Conservation (phyloP, 1,140 invertebrate genomes). For the Ips nitidus region DNA sequence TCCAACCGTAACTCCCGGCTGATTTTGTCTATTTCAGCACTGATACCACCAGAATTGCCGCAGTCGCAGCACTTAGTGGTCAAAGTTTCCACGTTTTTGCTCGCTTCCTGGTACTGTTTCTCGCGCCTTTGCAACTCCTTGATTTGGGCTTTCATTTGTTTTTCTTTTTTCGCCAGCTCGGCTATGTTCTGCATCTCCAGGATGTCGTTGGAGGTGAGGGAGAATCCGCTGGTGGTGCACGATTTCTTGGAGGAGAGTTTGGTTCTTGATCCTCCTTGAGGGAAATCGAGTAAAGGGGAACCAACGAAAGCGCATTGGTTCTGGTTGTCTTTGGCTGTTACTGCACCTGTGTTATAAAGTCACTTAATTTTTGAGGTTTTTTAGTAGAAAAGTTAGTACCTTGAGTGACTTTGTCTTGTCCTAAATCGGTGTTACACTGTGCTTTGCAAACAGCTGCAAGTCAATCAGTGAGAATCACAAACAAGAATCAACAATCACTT, state of each 20-base stretch:
- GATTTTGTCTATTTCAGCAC: constrained; percentile 34
- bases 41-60: constrained; percentile 4
- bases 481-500: background rate
- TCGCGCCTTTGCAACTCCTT: constrained; percentile 15
- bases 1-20: constrained; percentile 40
- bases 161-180: constrained; percentile 27
- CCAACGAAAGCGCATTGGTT: constrained; percentile 39
- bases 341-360: background rate
- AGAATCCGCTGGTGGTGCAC: constrained; percentile 6
- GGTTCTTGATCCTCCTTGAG: background rate
- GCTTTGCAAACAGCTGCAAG: background rate
- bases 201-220: constrained; percentile 29
- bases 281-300: constrained; percentile 19
- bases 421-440: background rate
- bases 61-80: constrained; percentile 16
- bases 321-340: constrained; percentile 19
- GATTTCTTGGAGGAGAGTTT: background rate
- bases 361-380: too few relatives aligned
- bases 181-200: constrained; percentile 34
- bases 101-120: constrained; percentile 15
- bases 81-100: constrained; percentile 24
- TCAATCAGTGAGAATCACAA: background rate
- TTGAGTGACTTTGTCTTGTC: background rate
- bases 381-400: background rate
- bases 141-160: constrained; percentile 24